Percentiles rank a stretch among this genome's conserved stretches.
Conservation (phyloP, 2,113 vertebrate genomes). For the Tringa solitaria region DNA sequence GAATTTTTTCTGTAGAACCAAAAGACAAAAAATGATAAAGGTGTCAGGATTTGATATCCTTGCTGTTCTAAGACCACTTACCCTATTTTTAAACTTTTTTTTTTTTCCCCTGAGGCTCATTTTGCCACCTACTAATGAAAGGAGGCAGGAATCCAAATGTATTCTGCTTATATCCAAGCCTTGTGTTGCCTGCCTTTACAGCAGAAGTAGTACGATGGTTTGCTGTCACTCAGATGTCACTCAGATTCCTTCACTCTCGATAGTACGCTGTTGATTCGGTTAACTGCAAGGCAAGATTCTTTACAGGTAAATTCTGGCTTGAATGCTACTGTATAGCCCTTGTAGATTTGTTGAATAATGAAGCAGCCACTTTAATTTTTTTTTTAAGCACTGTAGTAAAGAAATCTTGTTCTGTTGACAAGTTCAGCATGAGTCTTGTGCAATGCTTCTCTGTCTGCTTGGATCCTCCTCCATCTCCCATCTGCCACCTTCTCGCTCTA, state of each 20-base stretch:
- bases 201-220: background rate
- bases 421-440: constrained; percentile 34
- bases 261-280: background rate
- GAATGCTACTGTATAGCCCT: background rate
- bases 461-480: constrained; percentile 53
- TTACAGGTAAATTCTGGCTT: background rate
- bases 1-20: background rate
- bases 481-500: constrained; percentile 49
- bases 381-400: constrained; percentile 57
- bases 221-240: constrained; percentile 11
- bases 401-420: constrained; percentile 65
- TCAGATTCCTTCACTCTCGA: background rate
- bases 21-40: background rate
- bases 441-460: constrained; percentile 39
- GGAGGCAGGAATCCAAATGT: background rate
- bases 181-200: constrained; percentile 7
- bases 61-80: background rate
- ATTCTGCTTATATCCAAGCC: background rate
- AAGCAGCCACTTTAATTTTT: background rate
- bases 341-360: background rate
- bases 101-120: background rate
- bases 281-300: background rate
- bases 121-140: background rate
- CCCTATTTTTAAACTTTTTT: background rate
- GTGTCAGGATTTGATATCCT: background rate